phyloP scores from a whole-genome alignment of 2,797 vertebrate genomes.

The Danio albolineatus region DNA sequence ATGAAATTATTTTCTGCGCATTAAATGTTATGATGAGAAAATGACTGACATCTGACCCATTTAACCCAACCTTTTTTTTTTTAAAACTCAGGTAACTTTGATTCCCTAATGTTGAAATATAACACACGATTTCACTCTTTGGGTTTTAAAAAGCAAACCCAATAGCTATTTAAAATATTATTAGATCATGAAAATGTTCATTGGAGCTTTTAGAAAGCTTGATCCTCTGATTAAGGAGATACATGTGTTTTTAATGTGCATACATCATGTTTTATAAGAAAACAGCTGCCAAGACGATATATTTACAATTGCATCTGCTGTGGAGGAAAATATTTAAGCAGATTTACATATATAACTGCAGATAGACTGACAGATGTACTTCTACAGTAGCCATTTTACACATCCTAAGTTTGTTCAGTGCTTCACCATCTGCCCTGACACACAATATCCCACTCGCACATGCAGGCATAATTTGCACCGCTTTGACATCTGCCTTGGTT shows the following conservation, averaged over 20 bases:
- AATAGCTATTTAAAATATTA: background rate
- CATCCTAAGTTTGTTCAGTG: background rate
- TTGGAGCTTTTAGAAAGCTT: background rate
- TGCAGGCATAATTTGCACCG: background rate
- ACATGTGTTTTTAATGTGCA: background rate
- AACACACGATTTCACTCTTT: background rate
- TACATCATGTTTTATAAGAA: background rate
- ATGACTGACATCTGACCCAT: background rate
- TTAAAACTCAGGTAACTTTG: background rate
- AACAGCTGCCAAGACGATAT: background rate
- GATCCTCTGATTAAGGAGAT: background rate
- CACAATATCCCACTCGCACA: background rate
- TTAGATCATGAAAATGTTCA: background rate
- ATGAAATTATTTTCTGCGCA: constrained; percentile 9
- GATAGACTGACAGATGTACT: background rate
- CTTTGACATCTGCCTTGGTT: background rate
- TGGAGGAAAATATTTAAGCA: background rate
- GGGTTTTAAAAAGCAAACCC: background rate
- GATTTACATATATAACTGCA: background rate
- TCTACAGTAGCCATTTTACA: background rate
- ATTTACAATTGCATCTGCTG: background rate
- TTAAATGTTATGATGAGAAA: background rate
- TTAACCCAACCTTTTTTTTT: background rate
- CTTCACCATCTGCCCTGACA: background rate
- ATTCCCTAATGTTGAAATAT: background rate